Evolutionary conservation across 37 sponge, comb jelly and placozoan species (phyloP).

Genomic region (Haliclona indistincta): DNA sequence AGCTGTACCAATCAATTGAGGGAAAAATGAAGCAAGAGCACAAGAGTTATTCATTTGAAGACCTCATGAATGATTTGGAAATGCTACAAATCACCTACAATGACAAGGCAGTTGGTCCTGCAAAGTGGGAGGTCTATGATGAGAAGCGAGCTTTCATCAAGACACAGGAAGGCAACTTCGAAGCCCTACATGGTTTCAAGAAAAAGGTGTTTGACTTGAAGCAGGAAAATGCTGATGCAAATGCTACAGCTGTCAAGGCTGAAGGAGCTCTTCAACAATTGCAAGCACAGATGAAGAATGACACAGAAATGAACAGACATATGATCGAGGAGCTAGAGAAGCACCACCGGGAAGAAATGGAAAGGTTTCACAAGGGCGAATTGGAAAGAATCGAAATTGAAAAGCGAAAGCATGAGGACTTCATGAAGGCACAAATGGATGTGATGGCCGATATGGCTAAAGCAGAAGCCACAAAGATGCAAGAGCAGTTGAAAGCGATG

Average conservation of each 20-base stretch:
- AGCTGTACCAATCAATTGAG: slow-evolving; percentile 4
- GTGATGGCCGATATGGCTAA: background rate
- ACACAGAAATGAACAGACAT: background rate
- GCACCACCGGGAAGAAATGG: slow-evolving; percentile 10
- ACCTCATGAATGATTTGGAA: slow-evolving; percentile 15
- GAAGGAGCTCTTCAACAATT: background rate
- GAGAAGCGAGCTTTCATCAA: slow-evolving; percentile 8
- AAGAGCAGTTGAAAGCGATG: background rate
- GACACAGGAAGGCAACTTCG: background rate
- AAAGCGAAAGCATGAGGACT: background rate
- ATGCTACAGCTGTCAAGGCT: background rate
- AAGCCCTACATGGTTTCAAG: slow-evolving; percentile 11
- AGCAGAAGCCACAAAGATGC: background rate
- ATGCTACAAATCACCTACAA: background rate
- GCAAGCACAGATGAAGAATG: slow-evolving; percentile 14
- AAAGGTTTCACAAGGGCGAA: background rate
- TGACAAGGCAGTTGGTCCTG: slow-evolving; percentile 36
- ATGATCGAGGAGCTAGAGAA: background rate
- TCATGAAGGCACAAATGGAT: slow-evolving; percentile 12
- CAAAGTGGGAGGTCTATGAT: slow-evolving; percentile 32
- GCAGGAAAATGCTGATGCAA: background rate
- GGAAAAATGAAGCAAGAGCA: background rate
- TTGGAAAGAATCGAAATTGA: background rate
- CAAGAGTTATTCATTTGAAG: background rate
- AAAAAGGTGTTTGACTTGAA: background rate